Percentiles rank a stretch among this genome's conserved stretches.
Evolutionary conservation across 92 coral and sea anemone genomes (phyloP).

Genomic region (Zoanthus solanderi): DNA sequence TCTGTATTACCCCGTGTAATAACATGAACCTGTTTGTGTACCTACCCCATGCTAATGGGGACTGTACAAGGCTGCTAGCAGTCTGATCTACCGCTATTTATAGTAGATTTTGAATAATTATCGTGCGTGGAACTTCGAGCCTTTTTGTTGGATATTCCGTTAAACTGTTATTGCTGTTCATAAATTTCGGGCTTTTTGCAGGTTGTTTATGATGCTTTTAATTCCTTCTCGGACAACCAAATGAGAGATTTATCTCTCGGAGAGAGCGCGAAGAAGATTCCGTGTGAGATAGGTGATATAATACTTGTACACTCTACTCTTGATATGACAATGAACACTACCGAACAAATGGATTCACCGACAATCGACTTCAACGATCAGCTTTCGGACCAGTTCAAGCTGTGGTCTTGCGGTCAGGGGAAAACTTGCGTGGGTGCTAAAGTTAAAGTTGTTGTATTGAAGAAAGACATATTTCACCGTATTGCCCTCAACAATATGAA

Average conservation of each 20-base stretch:
- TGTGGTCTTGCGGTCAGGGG: slow-evolving; percentile 56
- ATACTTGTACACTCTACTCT: neutral
- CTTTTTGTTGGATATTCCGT: too few species aligned
- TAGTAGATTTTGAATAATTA: too few species aligned
- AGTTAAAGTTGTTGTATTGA: slow-evolving; percentile 47
- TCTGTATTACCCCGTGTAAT: too few species aligned
- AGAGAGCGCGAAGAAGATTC: slow-evolving; percentile 14
- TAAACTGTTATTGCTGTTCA: too few species aligned
- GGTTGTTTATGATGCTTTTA: slow-evolving; percentile 12
- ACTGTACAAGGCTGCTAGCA: too few species aligned
- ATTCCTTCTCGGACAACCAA: slow-evolving; percentile 33
- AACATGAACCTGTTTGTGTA: too few species aligned
- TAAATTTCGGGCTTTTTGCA: neutral
- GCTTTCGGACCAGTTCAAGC: slow-evolving; percentile 26
- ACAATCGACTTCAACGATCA: slow-evolving; percentile 45
- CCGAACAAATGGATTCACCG: neutral
- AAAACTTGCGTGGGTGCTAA: slow-evolving; percentile 58
- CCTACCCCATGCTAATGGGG: too few species aligned
- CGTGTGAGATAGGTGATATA: slow-evolving; percentile 19
- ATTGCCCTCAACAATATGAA: slow-evolving; percentile 27
- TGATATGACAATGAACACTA: neutral
- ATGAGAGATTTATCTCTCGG: slow-evolving; percentile 24
- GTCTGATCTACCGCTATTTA: too few species aligned
- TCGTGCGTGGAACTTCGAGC: too few species aligned
- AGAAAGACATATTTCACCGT: slow-evolving; percentile 46